A percentile compares a stretch with the other conserved stretches of the same genome.
Evolutionary conservation across 2,888 invertebrate species (phyloP).

Genomic region (Creontiades dilutus): DNA sequence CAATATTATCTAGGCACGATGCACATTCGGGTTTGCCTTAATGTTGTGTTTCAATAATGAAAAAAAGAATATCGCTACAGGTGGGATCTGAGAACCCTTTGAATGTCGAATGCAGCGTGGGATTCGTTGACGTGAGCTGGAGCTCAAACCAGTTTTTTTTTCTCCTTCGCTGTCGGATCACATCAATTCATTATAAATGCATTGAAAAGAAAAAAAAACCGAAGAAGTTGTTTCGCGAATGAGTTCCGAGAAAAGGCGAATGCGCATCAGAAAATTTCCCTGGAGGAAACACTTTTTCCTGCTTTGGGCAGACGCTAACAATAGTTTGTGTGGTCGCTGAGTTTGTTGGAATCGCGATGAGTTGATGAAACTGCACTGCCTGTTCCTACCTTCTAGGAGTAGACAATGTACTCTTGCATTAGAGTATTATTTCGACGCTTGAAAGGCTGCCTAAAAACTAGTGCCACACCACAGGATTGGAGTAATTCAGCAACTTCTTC

Average conservation of each 20-base stretch:
- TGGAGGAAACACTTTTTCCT: background rate
- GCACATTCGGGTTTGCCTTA: background rate
- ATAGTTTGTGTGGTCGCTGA: background rate
- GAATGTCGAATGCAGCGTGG: constrained; percentile 37
- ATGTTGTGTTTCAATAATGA: background rate
- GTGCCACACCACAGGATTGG: too few species aligned
- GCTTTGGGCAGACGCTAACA: background rate
- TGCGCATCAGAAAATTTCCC: constrained; percentile 13
- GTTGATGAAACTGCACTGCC: too few species aligned
- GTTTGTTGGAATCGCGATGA: background rate
- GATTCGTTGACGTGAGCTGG: constrained; percentile 36
- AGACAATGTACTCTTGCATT: too few species aligned
- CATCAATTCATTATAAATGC: constrained; percentile 23
- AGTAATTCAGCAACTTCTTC: too few species aligned
- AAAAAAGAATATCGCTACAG: background rate
- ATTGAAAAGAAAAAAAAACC: background rate
- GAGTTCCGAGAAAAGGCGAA: constrained; percentile 8
- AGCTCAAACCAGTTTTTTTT: constrained; percentile 9
- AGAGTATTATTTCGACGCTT: too few species aligned
- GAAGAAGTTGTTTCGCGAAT: background rate
- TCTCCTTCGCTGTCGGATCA: constrained; percentile 2
- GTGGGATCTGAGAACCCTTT: background rate
- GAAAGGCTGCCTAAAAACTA: too few species aligned
- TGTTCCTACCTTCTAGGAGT: too few species aligned
- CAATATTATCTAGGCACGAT: too few species aligned